Conservation (phyloP, 1,140 invertebrate species). For the Melanaphis sacchari region DNA sequence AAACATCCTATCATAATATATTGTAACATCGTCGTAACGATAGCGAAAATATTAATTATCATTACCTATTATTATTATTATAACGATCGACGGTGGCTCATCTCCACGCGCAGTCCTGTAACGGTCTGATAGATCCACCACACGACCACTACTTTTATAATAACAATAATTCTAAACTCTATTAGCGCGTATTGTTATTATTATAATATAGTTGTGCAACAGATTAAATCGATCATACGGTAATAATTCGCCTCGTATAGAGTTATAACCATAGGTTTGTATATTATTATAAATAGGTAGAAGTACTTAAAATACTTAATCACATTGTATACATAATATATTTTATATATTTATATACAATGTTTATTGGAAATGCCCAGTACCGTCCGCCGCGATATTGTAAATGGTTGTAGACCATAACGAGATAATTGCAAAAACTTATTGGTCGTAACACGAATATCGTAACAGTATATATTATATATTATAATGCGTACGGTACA, state of each 20-base stretch:
- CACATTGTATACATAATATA: not conserved
- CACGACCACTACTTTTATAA: not conserved
- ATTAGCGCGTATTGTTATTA: not conserved
- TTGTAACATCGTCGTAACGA: not conserved
- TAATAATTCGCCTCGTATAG: not conserved
- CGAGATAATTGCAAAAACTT: not conserved
- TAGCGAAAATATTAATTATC: not conserved
- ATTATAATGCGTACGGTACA: not conserved
- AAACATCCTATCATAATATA: not conserved
- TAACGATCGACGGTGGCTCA: not conserved
- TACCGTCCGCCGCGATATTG: not conserved
- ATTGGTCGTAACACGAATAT: not conserved
- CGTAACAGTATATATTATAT: not conserved
- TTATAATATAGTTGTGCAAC: not conserved
- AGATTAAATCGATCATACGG: not conserved
- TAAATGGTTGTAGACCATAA: not conserved
- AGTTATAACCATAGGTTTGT: not conserved
- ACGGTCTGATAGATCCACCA: not conserved
- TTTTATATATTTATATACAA: not conserved
- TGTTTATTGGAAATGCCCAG: not conserved
- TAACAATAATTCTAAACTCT: not conserved
- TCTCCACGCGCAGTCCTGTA: not conserved
- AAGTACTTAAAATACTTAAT: not conserved
- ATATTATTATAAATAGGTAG: not conserved
- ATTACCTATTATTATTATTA: not conserved